phyloP scores from a whole-genome alignment of 2,797 vertebrate genomes.

The Tachyglossus aculeatus region DNA sequence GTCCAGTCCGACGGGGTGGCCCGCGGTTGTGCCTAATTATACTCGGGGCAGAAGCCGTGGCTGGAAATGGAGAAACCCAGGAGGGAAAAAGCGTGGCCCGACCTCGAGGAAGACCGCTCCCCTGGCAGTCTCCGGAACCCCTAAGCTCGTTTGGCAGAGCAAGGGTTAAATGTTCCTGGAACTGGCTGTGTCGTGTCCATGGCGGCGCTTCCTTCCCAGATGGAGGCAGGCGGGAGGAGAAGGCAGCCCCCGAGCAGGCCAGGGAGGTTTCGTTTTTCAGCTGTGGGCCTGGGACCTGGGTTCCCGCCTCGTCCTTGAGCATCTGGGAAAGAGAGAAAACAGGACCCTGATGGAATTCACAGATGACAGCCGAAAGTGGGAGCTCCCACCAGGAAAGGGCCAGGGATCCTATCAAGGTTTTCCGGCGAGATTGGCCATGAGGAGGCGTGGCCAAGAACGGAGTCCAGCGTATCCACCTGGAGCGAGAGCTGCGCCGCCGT shows the following conservation, averaged over 20 bases:
- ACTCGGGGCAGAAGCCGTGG: too few relatives aligned
- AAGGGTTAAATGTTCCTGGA: slow-evolving; percentile 26
- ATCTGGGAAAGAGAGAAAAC: slow-evolving; percentile 31
- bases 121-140: too few relatives aligned
- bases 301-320: slow-evolving; percentile 18
- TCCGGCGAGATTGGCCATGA: slow-evolving; percentile 30
- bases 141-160: neutral
- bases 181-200: too few relatives aligned
- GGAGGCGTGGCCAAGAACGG: slow-evolving; percentile 38
- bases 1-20: too few relatives aligned
- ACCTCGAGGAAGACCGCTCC: too few relatives aligned
- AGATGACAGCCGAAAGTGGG: slow-evolving; percentile 20
- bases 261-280: slow-evolving; percentile 26
- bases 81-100: too few relatives aligned
- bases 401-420: slow-evolving; percentile 34
- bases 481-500: too few relatives aligned
- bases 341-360: slow-evolving; percentile 55
- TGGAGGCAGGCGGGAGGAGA: too few relatives aligned
- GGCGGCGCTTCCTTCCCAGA: too few relatives aligned
- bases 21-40: too few relatives aligned
- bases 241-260: slow-evolving; percentile 19
- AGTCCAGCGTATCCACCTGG: too few relatives aligned
- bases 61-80: too few relatives aligned
- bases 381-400: slow-evolving; percentile 21
- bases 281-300: slow-evolving; percentile 14